A percentile compares a stretch with the other conserved stretches of the same genome.
These are phyloP conservation scores for Misgurnus anguillicaudatus DNA, from an alignment of 2,113 vertebrate species.

Conservation along the genomic window DNA sequence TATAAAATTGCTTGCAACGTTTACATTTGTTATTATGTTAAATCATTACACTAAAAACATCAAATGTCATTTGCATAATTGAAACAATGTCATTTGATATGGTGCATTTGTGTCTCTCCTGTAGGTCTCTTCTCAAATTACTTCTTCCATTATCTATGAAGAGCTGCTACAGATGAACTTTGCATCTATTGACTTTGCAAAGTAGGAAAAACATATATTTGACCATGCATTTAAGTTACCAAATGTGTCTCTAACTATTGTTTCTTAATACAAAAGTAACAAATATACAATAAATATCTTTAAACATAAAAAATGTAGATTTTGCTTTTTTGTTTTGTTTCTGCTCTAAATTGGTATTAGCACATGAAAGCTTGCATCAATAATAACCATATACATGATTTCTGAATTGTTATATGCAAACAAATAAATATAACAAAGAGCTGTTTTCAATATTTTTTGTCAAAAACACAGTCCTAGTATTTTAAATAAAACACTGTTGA, in stretches of 20 bases:
- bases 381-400: neutral
- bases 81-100: constrained; percentile 25
- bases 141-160: constrained; percentile 71
- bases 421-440: neutral
- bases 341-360: neutral
- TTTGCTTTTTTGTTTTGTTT: no score
- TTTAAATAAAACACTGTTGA: neutral
- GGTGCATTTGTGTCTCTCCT: constrained; percentile 16
- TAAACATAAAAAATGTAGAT: no score
- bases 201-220: neutral
- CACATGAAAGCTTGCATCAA: neutral
- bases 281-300: no score
- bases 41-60: neutral
- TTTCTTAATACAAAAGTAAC: neutral
- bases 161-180: constrained; percentile 47
- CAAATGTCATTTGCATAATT: neutral
- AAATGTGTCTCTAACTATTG: neutral
- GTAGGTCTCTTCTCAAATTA: constrained; percentile 58
- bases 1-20: no score
- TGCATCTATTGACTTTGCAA: neutral
- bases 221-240: neutral
- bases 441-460: neutral
- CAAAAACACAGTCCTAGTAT: no score
- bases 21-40: neutral
- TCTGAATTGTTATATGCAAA: neutral